A percentile compares a stretch with the other conserved stretches of the same genome.
phyloP scores from a whole-genome alignment of 2,888 invertebrate genomes.

The Caenorhabditis drosophilae region DNA sequence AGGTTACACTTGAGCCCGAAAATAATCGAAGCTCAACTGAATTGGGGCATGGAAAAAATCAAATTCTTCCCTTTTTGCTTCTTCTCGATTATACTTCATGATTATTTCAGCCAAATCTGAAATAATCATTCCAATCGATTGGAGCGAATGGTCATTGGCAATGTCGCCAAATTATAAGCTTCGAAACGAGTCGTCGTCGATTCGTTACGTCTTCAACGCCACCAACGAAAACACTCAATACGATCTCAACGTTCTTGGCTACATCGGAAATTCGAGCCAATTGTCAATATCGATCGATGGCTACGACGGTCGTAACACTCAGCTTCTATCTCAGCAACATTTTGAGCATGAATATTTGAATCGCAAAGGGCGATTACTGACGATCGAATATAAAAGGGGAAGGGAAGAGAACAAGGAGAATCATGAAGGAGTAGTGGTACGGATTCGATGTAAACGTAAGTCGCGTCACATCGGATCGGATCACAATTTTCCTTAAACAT shows the following conservation, averaged over 20 bases:
- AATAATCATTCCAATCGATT: slow-evolving; percentile 16
- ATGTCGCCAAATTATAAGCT: slow-evolving; percentile 39
- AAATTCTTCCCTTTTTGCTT: too few relatives aligned
- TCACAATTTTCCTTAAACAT: too few relatives aligned
- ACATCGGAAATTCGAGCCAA: slow-evolving; percentile 6
- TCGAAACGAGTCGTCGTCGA: slow-evolving; percentile 16
- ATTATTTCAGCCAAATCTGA: background rate
- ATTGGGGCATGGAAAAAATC: too few relatives aligned
- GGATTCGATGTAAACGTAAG: slow-evolving; percentile 30
- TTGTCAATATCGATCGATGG: slow-evolving; percentile 24
- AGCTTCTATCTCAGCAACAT: slow-evolving; percentile 7
- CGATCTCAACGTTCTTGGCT: slow-evolving; percentile 25
- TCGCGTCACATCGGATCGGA: too few relatives aligned
- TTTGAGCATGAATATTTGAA: slow-evolving; percentile 4
- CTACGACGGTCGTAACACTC: slow-evolving; percentile 22
- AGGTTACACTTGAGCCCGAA: too few relatives aligned
- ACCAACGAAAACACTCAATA: slow-evolving; percentile 17
- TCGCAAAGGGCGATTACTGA: slow-evolving; percentile 19
- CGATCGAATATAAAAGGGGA: slow-evolving; percentile 33
- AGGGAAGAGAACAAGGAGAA: slow-evolving; percentile 9
- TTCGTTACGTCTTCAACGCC: slow-evolving; percentile 19
- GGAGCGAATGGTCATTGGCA: slow-evolving; percentile 32
- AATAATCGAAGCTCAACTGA: too few relatives aligned
- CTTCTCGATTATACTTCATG: too few relatives aligned
- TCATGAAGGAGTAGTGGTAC: slow-evolving; percentile 25